Evolutionary conservation across 2,797 vertebrate genomes (phyloP).

Genomic region (Podarcis siculus): DNA sequence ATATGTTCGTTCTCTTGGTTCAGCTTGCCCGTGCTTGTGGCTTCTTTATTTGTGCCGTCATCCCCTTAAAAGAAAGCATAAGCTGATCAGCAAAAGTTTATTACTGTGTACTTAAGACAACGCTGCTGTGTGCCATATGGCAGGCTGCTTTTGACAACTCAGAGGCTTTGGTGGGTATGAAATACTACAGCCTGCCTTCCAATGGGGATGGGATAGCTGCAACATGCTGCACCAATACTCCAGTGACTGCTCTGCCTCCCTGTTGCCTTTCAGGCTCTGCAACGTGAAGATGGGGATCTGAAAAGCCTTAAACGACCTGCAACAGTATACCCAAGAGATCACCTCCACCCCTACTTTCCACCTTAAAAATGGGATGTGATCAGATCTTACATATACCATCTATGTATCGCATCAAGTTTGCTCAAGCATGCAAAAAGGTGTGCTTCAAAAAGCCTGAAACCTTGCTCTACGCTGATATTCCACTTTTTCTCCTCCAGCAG

Average conservation of each 20-base stretch:
- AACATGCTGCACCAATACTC: not conserved
- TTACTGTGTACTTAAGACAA: not conserved
- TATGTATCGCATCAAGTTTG: not conserved
- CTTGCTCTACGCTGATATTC: not conserved
- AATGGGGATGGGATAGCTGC: not conserved
- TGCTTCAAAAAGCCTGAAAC: not conserved
- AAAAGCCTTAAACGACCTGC: not conserved
- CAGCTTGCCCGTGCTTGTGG: constrained; percentile 94
- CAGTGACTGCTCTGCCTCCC: not conserved
- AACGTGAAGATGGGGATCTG: not conserved
- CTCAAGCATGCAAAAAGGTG: not conserved
- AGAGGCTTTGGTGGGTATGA: not conserved
- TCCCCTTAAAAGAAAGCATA: constrained; percentile 83
- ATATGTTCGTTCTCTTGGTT: constrained; percentile 99
- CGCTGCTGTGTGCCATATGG: not conserved
- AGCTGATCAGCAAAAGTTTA: not conserved
- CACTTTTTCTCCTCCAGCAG: not conserved
- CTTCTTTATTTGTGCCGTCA: constrained; percentile 95
- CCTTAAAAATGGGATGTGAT: not conserved
- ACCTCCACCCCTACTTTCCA: not conserved
- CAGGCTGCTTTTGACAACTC: not conserved
- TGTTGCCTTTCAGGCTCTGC: not conserved
- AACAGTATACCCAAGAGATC: not conserved
- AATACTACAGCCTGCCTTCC: not conserved
- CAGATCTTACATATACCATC: not conserved